Base-by-base conservation (phyloP, 1,140 invertebrate genomes). In the Philopotamus ludificatus region DNA sequence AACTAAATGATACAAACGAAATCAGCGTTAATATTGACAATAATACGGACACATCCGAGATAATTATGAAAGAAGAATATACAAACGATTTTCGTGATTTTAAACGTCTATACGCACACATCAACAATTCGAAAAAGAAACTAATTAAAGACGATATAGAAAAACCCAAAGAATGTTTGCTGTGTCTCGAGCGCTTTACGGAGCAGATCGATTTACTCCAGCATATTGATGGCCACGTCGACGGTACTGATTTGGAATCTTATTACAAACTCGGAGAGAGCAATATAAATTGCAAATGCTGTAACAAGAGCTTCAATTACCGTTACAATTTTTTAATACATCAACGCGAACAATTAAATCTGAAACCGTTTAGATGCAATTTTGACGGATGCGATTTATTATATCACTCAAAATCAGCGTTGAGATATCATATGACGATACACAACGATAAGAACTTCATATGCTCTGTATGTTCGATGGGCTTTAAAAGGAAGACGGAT, bases 401-500 rank as follows among this genome's bases (percentile, higher is more conserved):
- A 21, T 70, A 65, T 49, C 58, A 49, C 45, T 67, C 65, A 0
- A 67, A 65, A 42, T 16, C 68, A 8, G 20, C 63, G 1, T 28
- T 70, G 25, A 55, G 63, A 28, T 50, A 67, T 49, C 68, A 70
- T 34, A 12, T 54, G 12, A 47, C 61, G 0, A 65, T 65, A 22
- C 68, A 70, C 65, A 58, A 20, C 22, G 54, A 67, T 18, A 45
- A 54, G 22, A 44, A 47, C 3, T 70, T 70, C 53, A 65, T 67
- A 21, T 70, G 68, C 42, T 53, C 51, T 12, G 45, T 67, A 10
- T 70, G 68, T 55, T 26, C 57, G 0, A 25, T 62, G 15, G 58
- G 65, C 0, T 70, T 70, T 25, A 70, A 67, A 26, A n/a, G 68
- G 2, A 70, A 67, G 63, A 51, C 61, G 21, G 68, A 70, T 26